Evolutionary conservation across 2,797 vertebrate species (phyloP).

Genomic region (Hylomyscus alleni): DNA sequence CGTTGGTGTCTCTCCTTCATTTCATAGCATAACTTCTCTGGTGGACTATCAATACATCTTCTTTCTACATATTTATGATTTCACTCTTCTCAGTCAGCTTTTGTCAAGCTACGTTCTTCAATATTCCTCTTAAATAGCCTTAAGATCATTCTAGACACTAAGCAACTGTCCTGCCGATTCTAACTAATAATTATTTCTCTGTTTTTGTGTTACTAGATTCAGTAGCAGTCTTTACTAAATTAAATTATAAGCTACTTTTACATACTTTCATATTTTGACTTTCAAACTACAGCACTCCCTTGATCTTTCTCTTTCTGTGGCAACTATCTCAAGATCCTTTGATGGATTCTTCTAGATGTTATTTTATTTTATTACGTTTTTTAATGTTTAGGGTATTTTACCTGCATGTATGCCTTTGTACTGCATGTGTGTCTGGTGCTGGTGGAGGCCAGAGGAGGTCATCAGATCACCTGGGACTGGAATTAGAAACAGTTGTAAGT

Average conservation of each 20-base stretch:
- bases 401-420: neutral
- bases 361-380: neutral
- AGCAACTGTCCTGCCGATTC: neutral
- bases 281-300: neutral
- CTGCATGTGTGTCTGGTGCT: neutral
- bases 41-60: neutral
- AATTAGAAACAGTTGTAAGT: neutral
- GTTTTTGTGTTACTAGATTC: neutral
- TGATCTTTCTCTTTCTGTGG: neutral
- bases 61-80: neutral
- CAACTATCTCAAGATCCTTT: neutral
- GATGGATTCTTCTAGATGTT: neutral
- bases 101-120: neutral
- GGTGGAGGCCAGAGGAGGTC: neutral
- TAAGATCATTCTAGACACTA: neutral
- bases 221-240: neutral
- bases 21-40: conserved; percentile 4
- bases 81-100: conserved; percentile 41
- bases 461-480: neutral
- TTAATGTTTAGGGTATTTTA: neutral
- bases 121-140: conserved; percentile 7
- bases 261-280: conserved; percentile 38
- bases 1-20: neutral
- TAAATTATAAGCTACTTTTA: conserved; percentile 19
- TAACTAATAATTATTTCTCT: conserved; percentile 1